phyloP scores from a whole-genome alignment of 2,888 invertebrate species.

The Melikaiella ostensackeni region DNA sequence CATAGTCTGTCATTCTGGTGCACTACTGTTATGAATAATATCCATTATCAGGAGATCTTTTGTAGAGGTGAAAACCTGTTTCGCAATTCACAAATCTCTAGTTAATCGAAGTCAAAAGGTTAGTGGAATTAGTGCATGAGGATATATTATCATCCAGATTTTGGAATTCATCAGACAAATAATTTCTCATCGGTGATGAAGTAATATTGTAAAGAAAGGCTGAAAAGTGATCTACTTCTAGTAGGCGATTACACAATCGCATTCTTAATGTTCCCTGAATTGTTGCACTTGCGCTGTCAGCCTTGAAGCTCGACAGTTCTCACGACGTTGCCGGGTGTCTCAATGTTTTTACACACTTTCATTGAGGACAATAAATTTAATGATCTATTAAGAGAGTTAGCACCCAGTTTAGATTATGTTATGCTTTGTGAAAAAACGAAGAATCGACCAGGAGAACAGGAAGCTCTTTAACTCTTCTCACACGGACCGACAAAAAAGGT shows the following conservation, averaged over 20 bases:
- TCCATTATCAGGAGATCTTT: not conserved
- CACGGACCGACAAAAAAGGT: not conserved
- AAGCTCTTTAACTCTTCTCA: not conserved
- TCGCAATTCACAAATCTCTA: not conserved
- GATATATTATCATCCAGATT: too few species aligned
- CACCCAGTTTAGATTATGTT: slow-evolving; percentile 17
- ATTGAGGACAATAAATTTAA: slow-evolving; percentile 29
- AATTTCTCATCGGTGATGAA: not conserved
- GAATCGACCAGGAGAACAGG: slow-evolving; percentile 8
- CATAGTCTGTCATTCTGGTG: not conserved
- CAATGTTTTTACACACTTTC: slow-evolving; percentile 37
- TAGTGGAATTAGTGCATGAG: too few species aligned
- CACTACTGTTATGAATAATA: not conserved
- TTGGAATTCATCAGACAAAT: not conserved
- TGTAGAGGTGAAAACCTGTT: not conserved
- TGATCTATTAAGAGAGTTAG: slow-evolving; percentile 27
- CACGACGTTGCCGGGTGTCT: slow-evolving; percentile 26
- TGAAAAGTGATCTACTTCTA: not conserved
- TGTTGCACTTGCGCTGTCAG: slow-evolving; percentile 11
- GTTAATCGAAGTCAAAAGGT: not conserved
- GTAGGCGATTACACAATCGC: slow-evolving; percentile 7
- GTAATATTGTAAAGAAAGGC: not conserved
- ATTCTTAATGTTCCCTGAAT: not conserved
- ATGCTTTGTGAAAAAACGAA: slow-evolving; percentile 9
- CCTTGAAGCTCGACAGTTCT: slow-evolving; percentile 18